A percentile compares a stretch with the other conserved stretches of the same genome.
These are phyloP conservation scores for Tigriopus californicus DNA, from an alignment of 2,888 invertebrate species.

Conservation along the genomic window DNA sequence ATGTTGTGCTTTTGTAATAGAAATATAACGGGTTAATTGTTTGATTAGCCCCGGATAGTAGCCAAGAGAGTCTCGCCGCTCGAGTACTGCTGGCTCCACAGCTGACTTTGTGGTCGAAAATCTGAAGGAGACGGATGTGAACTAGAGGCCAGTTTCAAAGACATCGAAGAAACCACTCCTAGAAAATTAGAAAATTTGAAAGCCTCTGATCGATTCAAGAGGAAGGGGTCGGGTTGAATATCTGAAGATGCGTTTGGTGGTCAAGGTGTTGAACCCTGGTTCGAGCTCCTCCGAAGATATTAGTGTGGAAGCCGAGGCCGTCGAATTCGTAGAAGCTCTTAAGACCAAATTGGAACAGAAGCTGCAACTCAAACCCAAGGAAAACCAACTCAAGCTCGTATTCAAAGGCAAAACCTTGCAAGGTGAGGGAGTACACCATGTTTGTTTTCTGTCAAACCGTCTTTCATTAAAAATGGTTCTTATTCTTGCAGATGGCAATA, in stretches of 20 bases:
- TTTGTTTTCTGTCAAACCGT: neutral
- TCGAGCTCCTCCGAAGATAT: neutral
- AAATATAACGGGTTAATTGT: too few species aligned
- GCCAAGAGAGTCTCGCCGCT: too few species aligned
- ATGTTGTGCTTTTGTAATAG: too few species aligned
- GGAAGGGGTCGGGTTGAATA: neutral
- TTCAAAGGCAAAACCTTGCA: conserved; percentile 10
- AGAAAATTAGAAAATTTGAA: too few species aligned
- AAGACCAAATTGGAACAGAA: neutral
- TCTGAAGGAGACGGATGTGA: too few species aligned
- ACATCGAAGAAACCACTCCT: too few species aligned
- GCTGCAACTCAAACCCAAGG: neutral
- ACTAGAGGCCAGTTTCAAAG: too few species aligned
- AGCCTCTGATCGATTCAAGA: too few species aligned
- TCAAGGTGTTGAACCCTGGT: conserved; percentile 1
- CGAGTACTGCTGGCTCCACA: too few species aligned
- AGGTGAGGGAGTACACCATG: neutral
- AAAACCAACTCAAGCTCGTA: neutral
- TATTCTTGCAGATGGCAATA: neutral
- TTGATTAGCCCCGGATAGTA: too few species aligned
- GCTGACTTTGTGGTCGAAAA: too few species aligned
- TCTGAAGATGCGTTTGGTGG: conserved; percentile 1
- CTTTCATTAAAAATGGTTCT: neutral
- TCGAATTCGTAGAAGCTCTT: neutral
- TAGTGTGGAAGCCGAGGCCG: neutral